Evolutionary conservation across 2,797 vertebrate species (phyloP).

Genomic region (Rostrhamus sociabilis): DNA sequence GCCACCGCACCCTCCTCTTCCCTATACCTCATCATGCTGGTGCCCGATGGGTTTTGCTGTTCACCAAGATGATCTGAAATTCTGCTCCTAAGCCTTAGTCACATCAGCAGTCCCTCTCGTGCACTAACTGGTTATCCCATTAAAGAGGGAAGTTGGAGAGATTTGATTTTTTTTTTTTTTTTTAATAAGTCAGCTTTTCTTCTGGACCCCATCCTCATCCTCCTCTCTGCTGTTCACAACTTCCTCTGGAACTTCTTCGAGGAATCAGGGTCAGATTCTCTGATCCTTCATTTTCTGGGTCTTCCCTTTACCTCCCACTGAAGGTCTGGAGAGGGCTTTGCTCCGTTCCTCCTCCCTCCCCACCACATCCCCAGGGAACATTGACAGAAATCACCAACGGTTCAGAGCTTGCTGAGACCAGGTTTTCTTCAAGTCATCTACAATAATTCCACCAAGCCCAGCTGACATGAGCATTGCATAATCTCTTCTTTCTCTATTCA

Average conservation of each 20-base stretch:
- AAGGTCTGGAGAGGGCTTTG: not conserved
- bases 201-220: not conserved
- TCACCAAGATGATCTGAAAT: not conserved
- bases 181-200: not conserved
- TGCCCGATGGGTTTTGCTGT: not conserved
- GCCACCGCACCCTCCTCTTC: not conserved
- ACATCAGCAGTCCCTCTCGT: not conserved
- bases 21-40: rapidly evolving
- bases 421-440: not conserved
- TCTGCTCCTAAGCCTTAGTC: not conserved
- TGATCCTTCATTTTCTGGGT: not conserved
- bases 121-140: not conserved
- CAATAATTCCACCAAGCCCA: not conserved
- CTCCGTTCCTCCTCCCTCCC: not conserved
- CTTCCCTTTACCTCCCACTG: not conserved
- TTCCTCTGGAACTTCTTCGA: not conserved
- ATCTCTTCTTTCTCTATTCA: not conserved
- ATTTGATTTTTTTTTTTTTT: not conserved
- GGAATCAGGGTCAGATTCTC: not conserved
- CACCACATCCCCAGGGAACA: not conserved
- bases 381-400: rapidly evolving
- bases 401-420: not conserved
- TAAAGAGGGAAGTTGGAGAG: not conserved
- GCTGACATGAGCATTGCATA: not conserved
- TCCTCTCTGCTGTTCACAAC: not conserved